Percentiles rank a stretch among this genome's conserved stretches.
phyloP scores from a whole-genome alignment of 2,888 invertebrate species.

The Eretmocerus hayati region DNA sequence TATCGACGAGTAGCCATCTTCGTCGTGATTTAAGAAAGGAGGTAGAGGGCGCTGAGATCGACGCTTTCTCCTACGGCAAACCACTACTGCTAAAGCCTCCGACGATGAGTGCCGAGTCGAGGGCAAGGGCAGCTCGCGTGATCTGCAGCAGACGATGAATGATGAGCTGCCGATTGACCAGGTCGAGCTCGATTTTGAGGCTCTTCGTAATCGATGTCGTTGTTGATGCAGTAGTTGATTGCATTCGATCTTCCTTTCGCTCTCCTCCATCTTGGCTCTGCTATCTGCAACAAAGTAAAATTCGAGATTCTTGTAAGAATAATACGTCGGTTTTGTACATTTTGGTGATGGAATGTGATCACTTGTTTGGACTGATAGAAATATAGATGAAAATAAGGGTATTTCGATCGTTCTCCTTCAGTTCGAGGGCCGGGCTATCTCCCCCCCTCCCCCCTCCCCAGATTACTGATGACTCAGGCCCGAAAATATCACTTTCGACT shows the following conservation, averaged over 20 bases:
- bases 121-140: not conserved
- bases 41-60: not conserved
- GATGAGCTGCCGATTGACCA: not conserved
- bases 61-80: not conserved
- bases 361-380: too few relatives aligned
- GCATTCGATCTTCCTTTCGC: constrained; percentile 14
- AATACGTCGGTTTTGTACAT: too few relatives aligned
- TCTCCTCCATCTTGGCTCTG: constrained; percentile 19
- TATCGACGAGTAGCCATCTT: too few relatives aligned
- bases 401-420: too few relatives aligned
- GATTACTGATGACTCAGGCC: too few relatives aligned
- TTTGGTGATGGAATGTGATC: too few relatives aligned
- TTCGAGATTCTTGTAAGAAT: too few relatives aligned
- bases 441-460: too few relatives aligned
- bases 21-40: too few relatives aligned
- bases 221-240: not conserved
- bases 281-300: not conserved
- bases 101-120: not conserved
- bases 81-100: not conserved
- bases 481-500: too few relatives aligned
- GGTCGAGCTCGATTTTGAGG: not conserved
- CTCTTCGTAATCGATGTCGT: not conserved
- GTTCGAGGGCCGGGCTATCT: too few relatives aligned
- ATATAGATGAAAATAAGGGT: too few relatives aligned
- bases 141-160: not conserved